phyloP scores from a whole-genome alignment of 2,888 invertebrate species.

The Papilio protenor region DNA sequence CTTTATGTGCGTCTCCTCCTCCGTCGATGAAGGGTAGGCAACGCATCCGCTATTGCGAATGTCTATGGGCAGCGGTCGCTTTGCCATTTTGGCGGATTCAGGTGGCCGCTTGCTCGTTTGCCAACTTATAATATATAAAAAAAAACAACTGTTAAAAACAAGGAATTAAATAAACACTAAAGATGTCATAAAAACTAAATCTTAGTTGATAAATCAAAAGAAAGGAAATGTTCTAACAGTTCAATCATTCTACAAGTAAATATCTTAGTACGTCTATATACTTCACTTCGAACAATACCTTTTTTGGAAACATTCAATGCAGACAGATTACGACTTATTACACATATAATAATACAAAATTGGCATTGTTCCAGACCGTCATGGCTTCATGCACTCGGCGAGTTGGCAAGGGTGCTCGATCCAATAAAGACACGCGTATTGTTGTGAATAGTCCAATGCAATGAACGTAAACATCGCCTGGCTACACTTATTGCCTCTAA shows the following conservation, averaged over 20 bases:
- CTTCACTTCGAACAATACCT: not conserved
- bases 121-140: no score
- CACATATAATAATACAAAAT: constrained; percentile 25
- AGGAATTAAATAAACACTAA: no score
- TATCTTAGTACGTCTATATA: not conserved
- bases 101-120: no score
- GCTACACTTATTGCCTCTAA: constrained; percentile 33
- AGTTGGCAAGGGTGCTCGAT: constrained; percentile 36
- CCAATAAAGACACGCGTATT: constrained; percentile 39
- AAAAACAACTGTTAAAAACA: not conserved
- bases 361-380: constrained; percentile 34
- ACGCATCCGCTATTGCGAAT: no score
- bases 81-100: no score
- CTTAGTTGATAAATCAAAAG: not conserved
- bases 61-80: no score
- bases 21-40: no score
- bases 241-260: not conserved
- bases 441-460: constrained; percentile 35
- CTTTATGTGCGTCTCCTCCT: no score
- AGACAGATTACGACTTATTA: constrained; percentile 28
- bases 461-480: constrained; percentile 32
- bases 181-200: no score
- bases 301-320: constrained; percentile 1
- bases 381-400: constrained; percentile 37
- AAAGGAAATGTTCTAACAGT: not conserved